Evolutionary conservation across 2,113 vertebrate genomes (phyloP), one percentile per base, ranked within the genome.

Genomic region (Colinus virginianus): DNA sequence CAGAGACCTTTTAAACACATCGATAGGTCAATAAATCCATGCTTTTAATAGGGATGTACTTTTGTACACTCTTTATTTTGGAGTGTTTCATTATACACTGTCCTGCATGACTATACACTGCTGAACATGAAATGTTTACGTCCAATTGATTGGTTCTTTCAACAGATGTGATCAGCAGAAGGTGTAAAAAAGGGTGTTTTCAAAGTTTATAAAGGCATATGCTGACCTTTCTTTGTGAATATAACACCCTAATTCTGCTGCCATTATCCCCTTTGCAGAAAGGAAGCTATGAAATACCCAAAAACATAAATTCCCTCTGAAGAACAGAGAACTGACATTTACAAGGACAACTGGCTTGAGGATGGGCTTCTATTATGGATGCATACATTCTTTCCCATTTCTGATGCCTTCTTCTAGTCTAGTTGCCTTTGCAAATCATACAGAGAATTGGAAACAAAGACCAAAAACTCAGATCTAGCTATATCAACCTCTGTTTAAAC

Each of bases 11-110:
- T 97, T 89, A 97, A 97, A 92, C 48, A 46, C 96, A 96, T 96
- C 80, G 0, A 95, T 97, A 89, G 82, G 67, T 96, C 96, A 96
- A 98, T 98, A 97, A 97, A 98, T 97, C 95, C 64, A 97, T 97
- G 78, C 63, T 90, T 95, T 97, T 97, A 96, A 97, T 95, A 90
- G 85, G 92, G 84, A 94, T 64, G 88, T 96, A 94, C 95, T 96
- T 97, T 96, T 95, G 78, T 76, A 82, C 49, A 87, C 85, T 93
- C 92, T 96, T 96, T 96, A 90, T 95, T 83, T 82, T 85, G 84
- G 72, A 95, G 19, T 4, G 6, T 96, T 96, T 94, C 87, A 84
- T 96, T 97, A 91, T 85, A 90, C 87, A 79, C 56, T 87, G 30
- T 87, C 88, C 77, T 95, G 87, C 55, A 46, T 94, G 61, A 86